phyloP scores from a whole-genome alignment of 2,888 invertebrate genomes.

The Drosophila leonis region DNA sequence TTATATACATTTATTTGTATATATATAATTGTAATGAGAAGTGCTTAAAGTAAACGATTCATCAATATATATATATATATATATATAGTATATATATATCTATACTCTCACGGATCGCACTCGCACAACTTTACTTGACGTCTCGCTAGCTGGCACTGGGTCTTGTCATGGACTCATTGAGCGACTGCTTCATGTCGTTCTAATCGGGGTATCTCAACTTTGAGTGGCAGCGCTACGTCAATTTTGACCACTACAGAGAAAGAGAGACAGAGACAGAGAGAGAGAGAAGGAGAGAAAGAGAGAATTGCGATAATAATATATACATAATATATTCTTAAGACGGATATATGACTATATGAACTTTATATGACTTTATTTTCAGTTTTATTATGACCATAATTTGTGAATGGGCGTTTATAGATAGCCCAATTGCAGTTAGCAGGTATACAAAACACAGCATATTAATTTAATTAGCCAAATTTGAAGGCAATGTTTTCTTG shows the following conservation, averaged over 20 bases:
- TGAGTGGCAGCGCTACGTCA: slow-evolving; percentile 18
- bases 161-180: slow-evolving; percentile 6
- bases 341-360: neutral
- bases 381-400: slow-evolving; percentile 7
- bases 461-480: neutral
- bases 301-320: neutral
- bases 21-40: slow-evolving; percentile 1
- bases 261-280: neutral
- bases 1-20: neutral
- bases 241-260: neutral
- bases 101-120: neutral
- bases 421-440: neutral
- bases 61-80: neutral
- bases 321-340: neutral
- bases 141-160: slow-evolving; percentile 14
- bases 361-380: slow-evolving; percentile 4
- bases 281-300: neutral
- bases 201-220: slow-evolving; percentile 19
- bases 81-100: neutral
- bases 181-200: slow-evolving; percentile 2
- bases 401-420: slow-evolving; percentile 6
- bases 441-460: neutral
- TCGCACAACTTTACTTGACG: slow-evolving; percentile 24
- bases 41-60: neutral
- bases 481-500: neutral